Base-by-base conservation (phyloP, 2,113 vertebrate genomes). In the Picathartes gymnocephalus region DNA sequence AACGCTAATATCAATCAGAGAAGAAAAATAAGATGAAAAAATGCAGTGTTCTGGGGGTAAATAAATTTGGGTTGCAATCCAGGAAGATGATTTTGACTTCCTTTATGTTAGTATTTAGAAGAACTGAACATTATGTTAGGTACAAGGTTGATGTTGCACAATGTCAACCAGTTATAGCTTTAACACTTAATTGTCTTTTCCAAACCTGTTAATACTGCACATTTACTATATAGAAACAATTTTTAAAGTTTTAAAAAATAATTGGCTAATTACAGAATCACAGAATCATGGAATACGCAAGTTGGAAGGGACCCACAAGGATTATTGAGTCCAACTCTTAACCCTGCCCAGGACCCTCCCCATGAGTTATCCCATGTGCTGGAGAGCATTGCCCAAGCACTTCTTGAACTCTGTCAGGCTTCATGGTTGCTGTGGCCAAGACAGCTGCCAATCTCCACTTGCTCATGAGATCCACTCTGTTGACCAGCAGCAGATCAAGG, bases 261-360 rank as follows among this genome's bases (percentile, higher is more conserved):
- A 56, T 60, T 56, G 61, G 5, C 4, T 30, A 33, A 57, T 72
- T 45, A 33, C 33, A 68, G 27, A 23, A 51, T 37, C 37, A 37
- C 25, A 31, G 31, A 42, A 42, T 35, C 0, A 0, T 13, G 3
- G 35, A 50, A 76, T 44, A 44, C 15, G 3, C 9, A 27, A 15
- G 37, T 9, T 58, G 31, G 21, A 68, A 58, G 15, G 4, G 11
- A 44, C 6, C 18, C 22, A 51, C 27, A 68, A 44, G 33, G 31
- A 35, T 50, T 58, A 37, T 42, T 0, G 0, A 37, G 7, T 37
- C 6, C 17, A 42, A 3, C 11, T 35, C 61, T 66, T 57, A 57
- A 42, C 13, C 15, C 31, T 56, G 30, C 30, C 28, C 15, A 64
- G 42, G 15, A 73, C 8, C 30, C 10, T 85, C 30, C 42, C 7